Conservation (phyloP, 2,113 vertebrate species). For the Prietella phreatophila region DNA sequence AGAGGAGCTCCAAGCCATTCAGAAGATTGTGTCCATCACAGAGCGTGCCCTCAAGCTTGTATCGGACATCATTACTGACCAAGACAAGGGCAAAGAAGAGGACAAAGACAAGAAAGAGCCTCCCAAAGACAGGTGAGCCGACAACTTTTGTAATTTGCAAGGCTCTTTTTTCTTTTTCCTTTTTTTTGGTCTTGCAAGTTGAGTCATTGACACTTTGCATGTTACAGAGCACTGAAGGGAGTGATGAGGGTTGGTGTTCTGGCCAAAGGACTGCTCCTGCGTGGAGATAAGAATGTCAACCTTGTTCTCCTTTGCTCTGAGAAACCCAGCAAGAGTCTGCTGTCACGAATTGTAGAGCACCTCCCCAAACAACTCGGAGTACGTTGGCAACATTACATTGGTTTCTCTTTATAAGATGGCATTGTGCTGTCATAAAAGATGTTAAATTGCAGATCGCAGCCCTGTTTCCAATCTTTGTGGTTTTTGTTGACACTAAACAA, state of each 20-base stretch:
- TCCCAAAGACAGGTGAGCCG: constrained; percentile 81
- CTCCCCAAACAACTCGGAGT: constrained; percentile 95
- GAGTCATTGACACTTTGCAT: not conserved
- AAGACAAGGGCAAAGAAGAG: constrained; percentile 83
- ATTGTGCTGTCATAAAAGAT: not conserved
- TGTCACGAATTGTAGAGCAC: constrained; percentile 87
- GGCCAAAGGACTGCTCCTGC: constrained; percentile 93
- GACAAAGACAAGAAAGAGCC: constrained; percentile 92
- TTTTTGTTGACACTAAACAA: not conserved
- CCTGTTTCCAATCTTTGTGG: not conserved
- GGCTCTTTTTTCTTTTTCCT: too few species aligned
- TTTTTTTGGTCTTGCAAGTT: not conserved
- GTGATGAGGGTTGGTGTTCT: constrained; percentile 95
- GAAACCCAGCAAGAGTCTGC: constrained; percentile 86
- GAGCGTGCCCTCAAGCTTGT: constrained; percentile 96
- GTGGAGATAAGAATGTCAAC: constrained; percentile 91
- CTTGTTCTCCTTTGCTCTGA: constrained; percentile 93
- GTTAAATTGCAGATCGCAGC: not conserved
- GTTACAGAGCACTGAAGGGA: constrained; percentile 87
- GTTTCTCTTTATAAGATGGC: too few species aligned
- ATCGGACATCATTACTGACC: constrained; percentile 91
- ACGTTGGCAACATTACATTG: constrained; percentile 47
- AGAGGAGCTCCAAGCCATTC: constrained; percentile 94
- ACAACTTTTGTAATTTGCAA: not conserved
- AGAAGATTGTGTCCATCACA: constrained; percentile 98